phyloP scores from a whole-genome alignment of 2,113 vertebrate species.

The Ovis aries region DNA sequence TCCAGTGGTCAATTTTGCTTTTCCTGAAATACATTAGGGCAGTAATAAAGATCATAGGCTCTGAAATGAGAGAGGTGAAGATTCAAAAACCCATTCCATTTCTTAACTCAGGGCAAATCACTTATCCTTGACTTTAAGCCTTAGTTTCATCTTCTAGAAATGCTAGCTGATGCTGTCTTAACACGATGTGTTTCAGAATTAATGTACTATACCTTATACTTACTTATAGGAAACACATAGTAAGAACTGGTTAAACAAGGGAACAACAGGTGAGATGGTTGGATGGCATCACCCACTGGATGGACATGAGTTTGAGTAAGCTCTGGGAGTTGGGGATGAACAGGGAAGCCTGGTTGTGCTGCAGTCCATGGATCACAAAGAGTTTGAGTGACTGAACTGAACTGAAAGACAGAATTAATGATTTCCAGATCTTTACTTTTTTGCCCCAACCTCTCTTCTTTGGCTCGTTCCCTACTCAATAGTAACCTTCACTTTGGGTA shows the following conservation, averaged over 20 bases:
- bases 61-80: background rate
- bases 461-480: background rate
- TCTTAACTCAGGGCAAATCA: background rate
- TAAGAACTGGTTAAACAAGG: background rate
- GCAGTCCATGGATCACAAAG: background rate
- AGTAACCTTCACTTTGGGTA: background rate
- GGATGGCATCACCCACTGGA: background rate
- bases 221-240: background rate
- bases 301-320: background rate
- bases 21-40: background rate
- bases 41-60: background rate
- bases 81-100: background rate
- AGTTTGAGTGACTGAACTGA: background rate
- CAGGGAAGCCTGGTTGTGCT: background rate
- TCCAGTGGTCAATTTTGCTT: background rate
- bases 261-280: background rate
- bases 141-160: conserved; percentile 17
- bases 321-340: background rate
- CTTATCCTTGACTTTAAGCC: background rate
- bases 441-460: background rate
- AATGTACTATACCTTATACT: background rate
- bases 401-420: background rate
- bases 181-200: background rate
- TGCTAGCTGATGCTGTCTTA: background rate
- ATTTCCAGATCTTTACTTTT: background rate